Conservation (phyloP, 2,888 invertebrate genomes). For the Calephelis perditalis region DNA sequence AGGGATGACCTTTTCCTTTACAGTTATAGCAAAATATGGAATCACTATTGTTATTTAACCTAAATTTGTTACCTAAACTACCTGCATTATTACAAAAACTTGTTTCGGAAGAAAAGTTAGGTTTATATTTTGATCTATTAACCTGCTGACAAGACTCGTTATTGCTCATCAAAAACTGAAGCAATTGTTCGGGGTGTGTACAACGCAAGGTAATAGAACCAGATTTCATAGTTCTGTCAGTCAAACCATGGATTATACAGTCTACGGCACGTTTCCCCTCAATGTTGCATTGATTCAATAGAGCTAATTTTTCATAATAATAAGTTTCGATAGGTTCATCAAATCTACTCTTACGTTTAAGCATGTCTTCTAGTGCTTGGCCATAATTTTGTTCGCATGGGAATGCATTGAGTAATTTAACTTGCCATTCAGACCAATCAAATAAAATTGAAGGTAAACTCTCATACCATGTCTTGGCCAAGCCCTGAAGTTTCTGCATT, state of each 20-base stretch:
- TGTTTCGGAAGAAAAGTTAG: not conserved
- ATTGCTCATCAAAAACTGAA: not conserved
- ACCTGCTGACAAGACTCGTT: slow-evolving; percentile 15
- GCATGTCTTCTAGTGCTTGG: slow-evolving; percentile 21
- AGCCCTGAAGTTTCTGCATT: slow-evolving; percentile 23
- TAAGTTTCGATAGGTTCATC: slow-evolving; percentile 21
- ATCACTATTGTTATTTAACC: not conserved
- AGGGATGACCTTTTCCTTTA: slow-evolving; percentile 24
- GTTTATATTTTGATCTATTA: not conserved
- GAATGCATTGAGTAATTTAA: slow-evolving; percentile 20
- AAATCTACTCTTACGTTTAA: slow-evolving; percentile 17
- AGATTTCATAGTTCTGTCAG: not conserved
- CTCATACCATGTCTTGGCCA: slow-evolving; percentile 25
- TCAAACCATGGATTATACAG: slow-evolving; percentile 2
- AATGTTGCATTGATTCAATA: slow-evolving; percentile 22
- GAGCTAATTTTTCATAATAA: slow-evolving; percentile 19
- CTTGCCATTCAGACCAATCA: slow-evolving; percentile 21
- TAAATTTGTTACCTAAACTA: not conserved
- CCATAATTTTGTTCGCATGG: slow-evolving; percentile 22
- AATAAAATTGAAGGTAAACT: slow-evolving; percentile 16
- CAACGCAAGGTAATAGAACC: not conserved
- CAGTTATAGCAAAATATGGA: slow-evolving; percentile 23
- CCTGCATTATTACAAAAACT: not conserved
- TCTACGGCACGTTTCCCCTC: slow-evolving; percentile 19
- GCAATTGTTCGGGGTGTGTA: not conserved